Evolutionary conservation across 2,888 invertebrate species (phyloP).

Genomic region (Drosophila affinis): DNA sequence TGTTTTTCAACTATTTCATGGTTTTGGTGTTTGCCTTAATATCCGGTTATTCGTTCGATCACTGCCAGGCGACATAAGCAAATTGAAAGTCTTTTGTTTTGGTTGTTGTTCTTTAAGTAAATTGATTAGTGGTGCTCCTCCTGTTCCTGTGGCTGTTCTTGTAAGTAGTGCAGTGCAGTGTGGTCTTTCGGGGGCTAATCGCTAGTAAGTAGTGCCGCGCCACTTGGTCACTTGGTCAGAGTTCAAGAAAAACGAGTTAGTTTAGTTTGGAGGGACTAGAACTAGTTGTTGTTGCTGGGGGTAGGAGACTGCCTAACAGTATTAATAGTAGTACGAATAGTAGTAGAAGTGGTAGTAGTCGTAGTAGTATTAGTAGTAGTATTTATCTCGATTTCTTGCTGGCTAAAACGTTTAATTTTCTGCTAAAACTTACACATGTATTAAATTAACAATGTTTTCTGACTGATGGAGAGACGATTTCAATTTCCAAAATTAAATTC

Average conservation of each 20-base stretch:
- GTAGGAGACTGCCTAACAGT: slow-evolving; percentile 11
- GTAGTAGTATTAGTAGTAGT: slow-evolving; percentile 26
- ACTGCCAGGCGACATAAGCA: slow-evolving; percentile 60
- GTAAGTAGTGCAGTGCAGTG: slow-evolving; percentile 59
- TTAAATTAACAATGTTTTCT: slow-evolving; percentile 74
- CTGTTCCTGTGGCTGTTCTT: slow-evolving; percentile 18
- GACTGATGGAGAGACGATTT: slow-evolving; percentile 62
- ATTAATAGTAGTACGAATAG: background rate
- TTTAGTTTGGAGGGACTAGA: slow-evolving; percentile 52
- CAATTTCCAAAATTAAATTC: slow-evolving; percentile 25
- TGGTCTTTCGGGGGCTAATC: slow-evolving; percentile 61
- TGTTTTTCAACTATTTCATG: slow-evolving; percentile 42
- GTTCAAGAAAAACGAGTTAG: slow-evolving; percentile 54
- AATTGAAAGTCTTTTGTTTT: slow-evolving; percentile 67
- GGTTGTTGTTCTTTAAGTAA: slow-evolving; percentile 49
- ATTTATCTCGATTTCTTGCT: slow-evolving; percentile 22
- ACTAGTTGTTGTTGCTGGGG: slow-evolving; percentile 33
- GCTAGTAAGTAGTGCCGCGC: slow-evolving; percentile 67
- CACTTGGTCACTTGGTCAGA: slow-evolving; percentile 69
- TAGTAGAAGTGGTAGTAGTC: slow-evolving; percentile 18
- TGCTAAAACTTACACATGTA: slow-evolving; percentile 73
- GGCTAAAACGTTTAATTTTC: slow-evolving; percentile 46
- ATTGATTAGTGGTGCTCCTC: slow-evolving; percentile 45
- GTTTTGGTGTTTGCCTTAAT: slow-evolving; percentile 57
- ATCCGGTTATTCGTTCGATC: slow-evolving; percentile 45